Evolutionary conservation across 2,113 vertebrate genomes (phyloP), one percentile per base, ranked within the genome.

Genomic region (Eulacestoma nigropectus): DNA sequence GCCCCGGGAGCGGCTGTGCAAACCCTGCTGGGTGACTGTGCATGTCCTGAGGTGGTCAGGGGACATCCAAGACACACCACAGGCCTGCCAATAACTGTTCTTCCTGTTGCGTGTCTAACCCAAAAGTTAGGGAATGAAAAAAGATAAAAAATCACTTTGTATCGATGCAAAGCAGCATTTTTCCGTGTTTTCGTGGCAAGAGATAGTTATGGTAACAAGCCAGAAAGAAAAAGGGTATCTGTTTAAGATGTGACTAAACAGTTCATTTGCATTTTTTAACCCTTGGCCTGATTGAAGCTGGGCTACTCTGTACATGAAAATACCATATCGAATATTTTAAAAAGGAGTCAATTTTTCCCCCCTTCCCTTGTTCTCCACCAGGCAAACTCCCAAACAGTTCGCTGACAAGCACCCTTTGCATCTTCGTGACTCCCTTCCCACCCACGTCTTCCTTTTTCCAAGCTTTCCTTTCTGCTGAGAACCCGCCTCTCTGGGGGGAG

Each of bases 1-100:
- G 0, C 19, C 37, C 42, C 0, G 0, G 68, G 35, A 23, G 39
- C 0, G 0, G 44, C 30, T 42, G 27, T 27, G 74, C 59, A 29
- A 50, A 35, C 18, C 27, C 49, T 56, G n/a, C 49, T 17, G 63
- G 30, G 69, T 9, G 25, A 46, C 10, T 1, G 0, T 2, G 4
- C 0, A 3, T 2, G 1, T 47, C 55, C 35, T 46, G 0, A 0
- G 27, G 23, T 1, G 13, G 47, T 16, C 56, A 37, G 56, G 18
- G 49, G 39, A 46, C 13, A 19, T 42, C 39, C 0, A 0, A 55
- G 56, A 33, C 16, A 41, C n/a, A 11, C 53, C 52, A 50, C 27
- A 35, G 59, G 10, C 30, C 78, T 57, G 57, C 6, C 44, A 63
- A 5, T 13, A 32, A 44, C 41, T 7, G 9, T 0, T 35, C 35